Evolutionary conservation across 37 sponge, comb jelly and placozoan genomes (phyloP).

Genomic region (Ephydatia muelleri): DNA sequence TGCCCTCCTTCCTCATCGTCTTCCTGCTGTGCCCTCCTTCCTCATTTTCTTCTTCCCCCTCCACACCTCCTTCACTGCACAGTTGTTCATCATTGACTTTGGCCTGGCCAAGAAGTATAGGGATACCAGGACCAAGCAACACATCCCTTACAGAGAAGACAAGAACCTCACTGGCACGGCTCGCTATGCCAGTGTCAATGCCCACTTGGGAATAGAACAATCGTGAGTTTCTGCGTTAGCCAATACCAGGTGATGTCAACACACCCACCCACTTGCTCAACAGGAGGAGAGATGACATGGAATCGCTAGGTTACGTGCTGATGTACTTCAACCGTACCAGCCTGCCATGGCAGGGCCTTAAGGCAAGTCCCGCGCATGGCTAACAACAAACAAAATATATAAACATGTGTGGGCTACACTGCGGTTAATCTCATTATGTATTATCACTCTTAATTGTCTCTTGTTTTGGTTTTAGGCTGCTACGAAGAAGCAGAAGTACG

Average conservation of each 20-base stretch:
- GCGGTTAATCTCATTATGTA: too few relatives aligned
- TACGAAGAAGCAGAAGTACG: constrained; percentile 98
- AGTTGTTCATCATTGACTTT: constrained; percentile 97
- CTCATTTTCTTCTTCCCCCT: neutral
- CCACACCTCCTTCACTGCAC: neutral
- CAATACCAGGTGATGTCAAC: neutral
- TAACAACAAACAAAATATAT: too few relatives aligned
- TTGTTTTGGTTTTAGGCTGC: constrained; percentile 65
- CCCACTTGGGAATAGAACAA: constrained; percentile 96
- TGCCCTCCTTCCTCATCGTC: neutral
- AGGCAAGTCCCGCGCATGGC: constrained; percentile 40
- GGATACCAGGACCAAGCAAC: constrained; percentile 91
- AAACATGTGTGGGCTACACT: too few relatives aligned
- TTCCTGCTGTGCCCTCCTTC: neutral
- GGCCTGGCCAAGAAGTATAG: constrained; percentile 99
- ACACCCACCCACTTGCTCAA: constrained; percentile 7
- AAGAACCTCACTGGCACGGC: constrained; percentile 99
- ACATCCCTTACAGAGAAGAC: constrained; percentile 97
- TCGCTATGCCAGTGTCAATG: constrained; percentile 98
- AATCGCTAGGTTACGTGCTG: constrained; percentile 95
- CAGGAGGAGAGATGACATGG: constrained; percentile 97
- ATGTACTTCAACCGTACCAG: constrained; percentile 99
- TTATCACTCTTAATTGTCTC: neutral
- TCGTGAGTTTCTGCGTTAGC: constrained; percentile 58
- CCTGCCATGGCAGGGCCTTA: constrained; percentile 98